Base-by-base conservation (phyloP, 1,140 invertebrate genomes). In the Trachelipus rathkii region DNA sequence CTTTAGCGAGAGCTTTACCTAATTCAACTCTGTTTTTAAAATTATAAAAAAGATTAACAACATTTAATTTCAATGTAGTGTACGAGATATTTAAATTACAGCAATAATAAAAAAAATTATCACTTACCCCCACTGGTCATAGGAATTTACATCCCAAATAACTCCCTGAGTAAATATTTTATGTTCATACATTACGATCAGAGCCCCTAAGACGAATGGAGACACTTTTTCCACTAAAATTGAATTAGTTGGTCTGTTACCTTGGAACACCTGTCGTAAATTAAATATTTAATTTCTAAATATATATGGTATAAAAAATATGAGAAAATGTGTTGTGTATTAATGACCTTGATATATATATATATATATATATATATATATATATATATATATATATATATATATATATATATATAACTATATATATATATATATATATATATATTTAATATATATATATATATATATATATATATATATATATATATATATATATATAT, bases 91-190 rank as follows among this genome's bases (percentile, higher is more conserved):
- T 23, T 0, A 21, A 10, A 50, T 44, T 15, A 21, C 0, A 70
- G n/a, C n/a, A 53, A 71, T 71, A 10, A 75, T 81, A 46, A 44
- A 24, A 21, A 11, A n/a, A 71, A 76, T 23, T 71, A 11, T n/a
- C 68, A 86, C 88, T 87, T 88, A 93, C 92, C 97, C 98, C 96
- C 97, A 99, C 85, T 99, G 98, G 88, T 99, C 98, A 86, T 93
- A 99, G 0, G 97, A 99, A 86, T 99, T 99, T 83, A 99, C 98
- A 85, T 98, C 93, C 98, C 98, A 99, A 82, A 99, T 95, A 15
- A 97, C 90, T 75, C 97, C 97, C 87, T 99, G 97, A 2, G 92
- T 91, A 87, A 99, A 99, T 82, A 99, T 99, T 86, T 99, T 99
- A 84, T 98, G 95, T 85, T 99, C 97, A 85, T 99, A 99, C 84